These are phyloP conservation scores for Scaptomyza flava DNA, from an alignment of 2,888 invertebrate species.

Conservation along the genomic window DNA sequence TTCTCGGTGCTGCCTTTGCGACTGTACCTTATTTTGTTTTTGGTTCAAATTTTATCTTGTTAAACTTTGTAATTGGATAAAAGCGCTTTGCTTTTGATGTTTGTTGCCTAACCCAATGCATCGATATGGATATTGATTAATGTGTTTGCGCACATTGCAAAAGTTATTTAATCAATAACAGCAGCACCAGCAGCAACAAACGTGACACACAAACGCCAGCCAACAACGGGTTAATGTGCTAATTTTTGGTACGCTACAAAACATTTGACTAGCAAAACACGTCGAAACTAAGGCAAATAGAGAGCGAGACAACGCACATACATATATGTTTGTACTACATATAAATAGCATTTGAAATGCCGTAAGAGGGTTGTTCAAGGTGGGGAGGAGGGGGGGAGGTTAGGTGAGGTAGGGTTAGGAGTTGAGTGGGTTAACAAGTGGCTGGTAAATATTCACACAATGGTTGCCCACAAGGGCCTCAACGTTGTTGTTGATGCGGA, in stretches of 20 bases:
- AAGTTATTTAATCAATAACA: constrained; percentile 75
- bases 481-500: constrained; percentile 59
- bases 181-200: constrained; percentile 26
- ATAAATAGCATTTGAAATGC: constrained; percentile 47
- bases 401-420: background rate
- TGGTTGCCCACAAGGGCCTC: constrained; percentile 58
- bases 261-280: constrained; percentile 37
- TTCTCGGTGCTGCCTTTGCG: constrained; percentile 30
- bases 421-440: constrained; percentile 50
- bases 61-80: constrained; percentile 62
- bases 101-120: constrained; percentile 34
- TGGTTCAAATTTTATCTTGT: constrained; percentile 26
- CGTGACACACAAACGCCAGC: constrained; percentile 46
- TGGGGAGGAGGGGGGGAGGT: background rate
- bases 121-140: constrained; percentile 57
- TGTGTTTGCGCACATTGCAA: constrained; percentile 28
- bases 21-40: constrained; percentile 47
- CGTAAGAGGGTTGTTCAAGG: background rate
- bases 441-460: constrained; percentile 54
- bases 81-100: constrained; percentile 46
- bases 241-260: constrained; percentile 58
- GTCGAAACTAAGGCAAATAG: constrained; percentile 18
- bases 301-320: constrained; percentile 8
- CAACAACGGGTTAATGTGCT: constrained; percentile 76
- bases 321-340: constrained; percentile 12